Evolutionary conservation across 2,888 invertebrate genomes (phyloP), one percentile per base, ranked within the genome.

Genomic region (Fabriciana adippe): DNA sequence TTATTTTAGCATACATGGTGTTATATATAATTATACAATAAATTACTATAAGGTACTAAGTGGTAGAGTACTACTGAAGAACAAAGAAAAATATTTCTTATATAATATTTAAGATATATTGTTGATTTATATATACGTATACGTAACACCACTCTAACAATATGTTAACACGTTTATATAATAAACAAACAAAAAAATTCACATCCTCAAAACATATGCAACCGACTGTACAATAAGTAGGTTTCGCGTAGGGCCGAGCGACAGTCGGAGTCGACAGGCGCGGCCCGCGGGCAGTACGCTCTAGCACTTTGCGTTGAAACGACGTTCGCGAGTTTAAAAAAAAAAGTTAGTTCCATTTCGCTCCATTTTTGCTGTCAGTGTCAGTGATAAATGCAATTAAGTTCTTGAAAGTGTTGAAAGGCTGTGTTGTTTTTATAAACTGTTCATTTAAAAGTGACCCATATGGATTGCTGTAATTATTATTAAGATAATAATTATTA

Each of bases 201-300:
- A 51, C 13, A 18, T 51, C 15, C 16, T 31, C 15, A 1, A 51
- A 61, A 61, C 48, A 59, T 41, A 54, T 55, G 55, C 48, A 48
- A 59, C 41, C 55, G 55, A 66, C 31, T 66, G 60, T 70, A 59
- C 57, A 56, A 45, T 54, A 61, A 66, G 53, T 66, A 50, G 66
- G 60, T 61, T 66, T 66, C 55, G 59, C 59, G 48, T 70, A 70
- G 70, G 70, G 70, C 70, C 66, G 53, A 56, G 67, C 61, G 68
- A 73, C 66, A 51, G 69, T 56, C 66, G 56, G 14, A 21, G 31
- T 31, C 31, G 11, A 53, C 63, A 35, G 35, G 6, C 35, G 35
- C 55, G 73, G 76, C 73, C 79, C 35, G 35, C 55, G 73, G 76
- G 74, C 79, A 82, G 82, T 82, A 75, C 74, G 74, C 76, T 79